These are phyloP conservation scores for Tetrapedia diversipes DNA, from an alignment of 2,888 invertebrate species.

Conservation along the genomic window DNA sequence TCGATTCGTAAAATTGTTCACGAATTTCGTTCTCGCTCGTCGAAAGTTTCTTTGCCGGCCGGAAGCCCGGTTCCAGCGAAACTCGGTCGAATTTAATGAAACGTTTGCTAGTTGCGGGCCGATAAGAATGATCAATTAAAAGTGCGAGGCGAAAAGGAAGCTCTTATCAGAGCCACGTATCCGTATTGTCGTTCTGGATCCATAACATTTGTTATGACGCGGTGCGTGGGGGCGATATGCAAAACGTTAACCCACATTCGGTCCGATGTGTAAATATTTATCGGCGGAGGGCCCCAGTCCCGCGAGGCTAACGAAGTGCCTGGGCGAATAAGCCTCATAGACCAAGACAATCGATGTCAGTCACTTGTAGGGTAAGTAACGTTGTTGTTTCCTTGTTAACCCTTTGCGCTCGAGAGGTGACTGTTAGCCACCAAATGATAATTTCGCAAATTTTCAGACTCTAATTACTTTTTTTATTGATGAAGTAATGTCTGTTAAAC, in stretches of 20 bases:
- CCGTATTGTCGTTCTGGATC: constrained; percentile 57
- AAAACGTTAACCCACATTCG: constrained; percentile 68
- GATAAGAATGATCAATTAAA: constrained; percentile 61
- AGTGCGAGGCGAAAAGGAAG: constrained; percentile 51
- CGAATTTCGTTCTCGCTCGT: no score
- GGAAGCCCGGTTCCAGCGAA: neutral
- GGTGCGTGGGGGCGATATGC: constrained; percentile 64
- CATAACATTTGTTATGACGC: constrained; percentile 61
- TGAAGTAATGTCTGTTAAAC: no score
- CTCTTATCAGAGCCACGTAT: constrained; percentile 60
- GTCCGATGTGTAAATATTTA: constrained; percentile 66
- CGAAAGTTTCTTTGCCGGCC: neutral
- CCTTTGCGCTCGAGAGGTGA: no score
- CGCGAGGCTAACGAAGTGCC: constrained; percentile 54
- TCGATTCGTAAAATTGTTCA: no score
- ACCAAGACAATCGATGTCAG: constrained; percentile 34
- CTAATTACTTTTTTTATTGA: no score
- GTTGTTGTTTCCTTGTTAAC: constrained; percentile 11
- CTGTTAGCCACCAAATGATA: no score
- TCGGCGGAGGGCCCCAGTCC: constrained; percentile 50
- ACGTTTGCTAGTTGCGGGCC: neutral
- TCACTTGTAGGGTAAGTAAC: constrained; percentile 20
- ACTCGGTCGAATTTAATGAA: constrained; percentile 20
- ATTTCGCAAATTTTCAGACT: no score
- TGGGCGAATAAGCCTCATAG: constrained; percentile 35